Percentiles rank a stretch among this genome's conserved stretches.
These are phyloP conservation scores for Drosophila ananassae DNA, from an alignment of 1,140 invertebrate genomes.

Conservation along the genomic window DNA sequence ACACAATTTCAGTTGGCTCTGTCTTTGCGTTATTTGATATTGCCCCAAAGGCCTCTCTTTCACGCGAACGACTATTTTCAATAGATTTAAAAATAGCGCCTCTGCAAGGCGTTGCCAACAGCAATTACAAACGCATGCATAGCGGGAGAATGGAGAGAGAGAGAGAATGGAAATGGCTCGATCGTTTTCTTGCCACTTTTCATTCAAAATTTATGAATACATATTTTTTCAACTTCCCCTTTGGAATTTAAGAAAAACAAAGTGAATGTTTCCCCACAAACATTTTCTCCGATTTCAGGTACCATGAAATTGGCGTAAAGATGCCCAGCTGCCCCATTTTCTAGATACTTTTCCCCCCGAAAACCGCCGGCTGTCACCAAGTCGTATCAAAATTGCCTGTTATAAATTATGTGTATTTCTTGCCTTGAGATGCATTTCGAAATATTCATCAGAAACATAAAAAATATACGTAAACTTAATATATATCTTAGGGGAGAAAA, in stretches of 20 bases:
- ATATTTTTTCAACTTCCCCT: constrained; percentile 19
- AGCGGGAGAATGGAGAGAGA: constrained; percentile 6
- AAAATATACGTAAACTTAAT: constrained; percentile 25
- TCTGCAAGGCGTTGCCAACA: constrained; percentile 62
- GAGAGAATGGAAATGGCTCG: constrained; percentile 17
- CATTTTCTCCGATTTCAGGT: constrained; percentile 37
- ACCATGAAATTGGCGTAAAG: constrained; percentile 53
- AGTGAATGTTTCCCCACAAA: constrained; percentile 36
- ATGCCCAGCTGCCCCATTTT: constrained; percentile 16
- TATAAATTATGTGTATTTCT: constrained; percentile 70
- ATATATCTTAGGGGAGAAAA: constrained; percentile 19
- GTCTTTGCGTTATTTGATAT: constrained; percentile 74
- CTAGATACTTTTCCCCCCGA: constrained; percentile 5
- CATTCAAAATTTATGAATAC: constrained; percentile 27
- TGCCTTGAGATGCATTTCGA: constrained; percentile 43
- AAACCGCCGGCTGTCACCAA: constrained; percentile 38
- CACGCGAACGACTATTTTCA: constrained; percentile 54
- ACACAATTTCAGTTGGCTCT: constrained; percentile 37
- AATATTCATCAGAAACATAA: constrained; percentile 26
- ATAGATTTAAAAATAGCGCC: constrained; percentile 76
- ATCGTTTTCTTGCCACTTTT: constrained; percentile 37
- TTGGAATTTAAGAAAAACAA: constrained; percentile 36
- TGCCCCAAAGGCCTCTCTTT: constrained; percentile 53
- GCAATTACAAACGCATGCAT: constrained; percentile 10
- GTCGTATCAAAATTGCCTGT: constrained; percentile 28